Base-by-base conservation (phyloP, 2,113 vertebrate genomes). In the Seriola dumerili region DNA sequence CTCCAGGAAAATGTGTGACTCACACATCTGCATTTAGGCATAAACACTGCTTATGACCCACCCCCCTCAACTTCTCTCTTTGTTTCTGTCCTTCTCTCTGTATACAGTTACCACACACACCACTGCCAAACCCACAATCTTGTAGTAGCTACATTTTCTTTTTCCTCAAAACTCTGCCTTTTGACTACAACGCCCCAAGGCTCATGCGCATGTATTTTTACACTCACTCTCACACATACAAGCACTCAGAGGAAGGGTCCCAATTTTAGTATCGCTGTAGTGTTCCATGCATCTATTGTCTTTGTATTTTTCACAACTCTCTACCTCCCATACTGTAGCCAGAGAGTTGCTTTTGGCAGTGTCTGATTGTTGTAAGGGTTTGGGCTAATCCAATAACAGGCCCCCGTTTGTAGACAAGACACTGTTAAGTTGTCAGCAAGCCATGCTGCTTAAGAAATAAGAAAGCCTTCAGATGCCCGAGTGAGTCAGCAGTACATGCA, bases 321-420 rank as follows among this genome's bases (percentile, higher is more conserved):
- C 52, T 25, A 38, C 42, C 16, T 81, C 34, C 46, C 42, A 62
- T 72, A 29, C 21, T 75, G 46, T 38, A 62, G 42, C 62, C 5
- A 3, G 16, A 59, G 40, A 75, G 48, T 78, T 85, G 17, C 59
- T 83, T 72, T 65, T 85, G 78, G 78, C 84, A 82, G 65, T 40
- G 32, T 68, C 23, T 72, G 55, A 83, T 80, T 74, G 58, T 63
- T 85, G 72, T 83, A 77, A 73, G 73, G 48, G 73, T 88, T 89
- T 83, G 73, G 62, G 57, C 79, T 93, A 90, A 93, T 93, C 90
- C 89, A 91, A 90, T 90, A 88, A 89, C 75, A 58, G 55, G 36
- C 58, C 63, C 76, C 52, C 75, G 81, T 86, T 86, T 79, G 81
- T 57, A 78, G 81, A 82, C 84, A 73, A 83, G 78, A 82, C 82